Conservation (phyloP, 2,797 vertebrate genomes). For the Amblyraja radiata region DNA sequence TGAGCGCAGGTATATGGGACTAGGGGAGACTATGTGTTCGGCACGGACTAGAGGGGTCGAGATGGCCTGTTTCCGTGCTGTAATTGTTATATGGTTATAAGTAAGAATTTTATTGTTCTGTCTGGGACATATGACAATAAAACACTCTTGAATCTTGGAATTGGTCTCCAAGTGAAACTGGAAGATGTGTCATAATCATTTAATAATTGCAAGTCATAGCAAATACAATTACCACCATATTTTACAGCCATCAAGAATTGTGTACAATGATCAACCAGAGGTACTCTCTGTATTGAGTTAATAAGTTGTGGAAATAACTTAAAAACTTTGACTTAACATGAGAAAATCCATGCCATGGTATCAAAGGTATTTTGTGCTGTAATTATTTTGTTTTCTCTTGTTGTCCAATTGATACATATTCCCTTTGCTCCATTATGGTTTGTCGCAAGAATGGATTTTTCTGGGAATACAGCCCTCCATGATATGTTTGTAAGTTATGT, state of each 20-base stretch:
- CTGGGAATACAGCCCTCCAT: neutral
- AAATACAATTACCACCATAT: neutral
- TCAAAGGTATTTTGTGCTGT: neutral
- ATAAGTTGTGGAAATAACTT: neutral
- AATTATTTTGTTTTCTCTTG: neutral
- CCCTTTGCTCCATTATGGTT: neutral
- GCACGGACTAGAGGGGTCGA: too few species aligned
- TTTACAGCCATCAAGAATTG: neutral
- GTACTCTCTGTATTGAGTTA: neutral
- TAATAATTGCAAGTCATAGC: neutral
- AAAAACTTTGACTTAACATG: neutral
- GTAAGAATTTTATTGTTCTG: too few species aligned
- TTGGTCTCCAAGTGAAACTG: neutral
- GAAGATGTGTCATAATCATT: neutral
- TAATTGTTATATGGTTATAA: too few species aligned
- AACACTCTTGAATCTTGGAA: too few species aligned
- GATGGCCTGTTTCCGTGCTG: too few species aligned
- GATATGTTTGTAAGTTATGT: neutral
- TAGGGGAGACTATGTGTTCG: too few species aligned
- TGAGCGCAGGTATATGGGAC: too few species aligned
- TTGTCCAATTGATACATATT: neutral
- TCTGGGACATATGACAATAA: too few species aligned
- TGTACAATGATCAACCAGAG: neutral
- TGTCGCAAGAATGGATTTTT: neutral
- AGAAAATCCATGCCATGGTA: neutral